Percentiles rank a stretch among this genome's conserved stretches.
phyloP scores from a whole-genome alignment of 2,113 vertebrate genomes.

The Bombycilla garrulus region DNA sequence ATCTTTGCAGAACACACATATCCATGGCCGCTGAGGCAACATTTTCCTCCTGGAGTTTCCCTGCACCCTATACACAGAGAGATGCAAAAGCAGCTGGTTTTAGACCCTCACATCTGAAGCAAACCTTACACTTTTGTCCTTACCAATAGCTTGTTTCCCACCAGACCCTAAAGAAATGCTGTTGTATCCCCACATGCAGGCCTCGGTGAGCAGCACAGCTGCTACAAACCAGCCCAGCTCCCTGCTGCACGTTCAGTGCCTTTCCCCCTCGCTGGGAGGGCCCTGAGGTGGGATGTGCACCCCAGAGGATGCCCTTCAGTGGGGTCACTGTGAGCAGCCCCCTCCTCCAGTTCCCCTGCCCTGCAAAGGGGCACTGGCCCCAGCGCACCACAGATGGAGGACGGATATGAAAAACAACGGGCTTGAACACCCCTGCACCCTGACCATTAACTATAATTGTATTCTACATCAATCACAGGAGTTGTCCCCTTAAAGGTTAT shows the following conservation, averaged over 20 bases:
- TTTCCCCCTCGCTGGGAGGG: background rate
- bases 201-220: background rate
- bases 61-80: background rate
- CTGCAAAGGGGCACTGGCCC: background rate
- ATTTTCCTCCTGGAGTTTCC: background rate
- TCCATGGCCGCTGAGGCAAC: background rate
- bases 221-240: background rate
- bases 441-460: conserved; percentile 65
- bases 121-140: background rate
- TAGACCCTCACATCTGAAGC: background rate
- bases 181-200: background rate
- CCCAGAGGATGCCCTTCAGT: background rate
- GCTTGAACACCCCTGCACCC: conserved; percentile 6
- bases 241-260: background rate
- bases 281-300: fast-evolving
- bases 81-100: background rate
- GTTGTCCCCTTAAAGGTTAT: conserved; percentile 62
- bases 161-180: background rate
- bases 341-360: background rate
- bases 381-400: background rate
- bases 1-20: background rate
- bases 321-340: background rate
- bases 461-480: conserved; percentile 56
- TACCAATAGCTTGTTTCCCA: background rate
- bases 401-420: background rate